phyloP scores from a whole-genome alignment of 2,113 vertebrate genomes.

The Gnathonemus longibarbis region DNA sequence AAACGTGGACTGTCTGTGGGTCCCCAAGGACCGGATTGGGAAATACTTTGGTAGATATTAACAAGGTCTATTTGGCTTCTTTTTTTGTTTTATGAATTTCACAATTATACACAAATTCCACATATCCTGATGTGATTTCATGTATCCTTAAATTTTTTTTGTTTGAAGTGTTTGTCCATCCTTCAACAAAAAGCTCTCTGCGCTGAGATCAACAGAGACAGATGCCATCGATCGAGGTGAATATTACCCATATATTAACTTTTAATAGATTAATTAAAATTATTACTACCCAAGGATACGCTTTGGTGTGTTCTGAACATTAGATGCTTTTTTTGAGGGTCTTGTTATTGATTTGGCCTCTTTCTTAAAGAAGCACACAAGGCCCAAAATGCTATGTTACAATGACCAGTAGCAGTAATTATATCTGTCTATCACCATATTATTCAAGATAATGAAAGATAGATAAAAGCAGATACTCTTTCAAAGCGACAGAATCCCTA shows the following conservation, averaged over 20 bases:
- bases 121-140: neutral
- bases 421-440: neutral
- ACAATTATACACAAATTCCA: neutral
- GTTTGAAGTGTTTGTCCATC: slow-evolving; percentile 48
- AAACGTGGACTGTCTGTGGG: no score
- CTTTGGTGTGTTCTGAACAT: neutral
- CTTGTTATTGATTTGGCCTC: neutral
- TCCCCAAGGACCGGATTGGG: neutral
- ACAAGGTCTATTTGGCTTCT: neutral
- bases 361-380: neutral
- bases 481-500: neutral
- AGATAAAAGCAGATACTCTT: neutral
- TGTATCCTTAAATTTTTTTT: neutral
- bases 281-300: neutral
- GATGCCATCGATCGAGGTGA: slow-evolving; percentile 62
- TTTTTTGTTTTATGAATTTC: neutral
- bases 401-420: neutral
- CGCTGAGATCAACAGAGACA: slow-evolving; percentile 37
- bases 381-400: neutral
- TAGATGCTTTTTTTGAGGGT: neutral
- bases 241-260: neutral
- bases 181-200: slow-evolving; percentile 40
- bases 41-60: neutral
- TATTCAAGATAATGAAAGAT: neutral
- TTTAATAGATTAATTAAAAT: neutral